phyloP scores from a whole-genome alignment of 2,113 vertebrate genomes.

The Hippocampus abdominalis region DNA sequence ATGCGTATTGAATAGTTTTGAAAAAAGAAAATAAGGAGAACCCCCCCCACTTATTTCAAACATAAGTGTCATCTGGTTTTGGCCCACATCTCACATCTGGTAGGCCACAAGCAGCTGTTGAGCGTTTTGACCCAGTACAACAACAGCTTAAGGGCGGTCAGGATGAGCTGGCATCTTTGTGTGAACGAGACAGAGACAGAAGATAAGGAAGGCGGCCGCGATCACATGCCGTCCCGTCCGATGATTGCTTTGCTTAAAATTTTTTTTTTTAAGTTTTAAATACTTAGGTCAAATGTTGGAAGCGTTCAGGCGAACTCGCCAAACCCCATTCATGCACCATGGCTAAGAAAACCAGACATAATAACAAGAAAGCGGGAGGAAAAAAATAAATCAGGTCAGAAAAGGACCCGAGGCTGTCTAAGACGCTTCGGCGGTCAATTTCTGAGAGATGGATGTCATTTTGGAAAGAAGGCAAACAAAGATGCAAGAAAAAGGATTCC shows the following conservation, averaged over 20 bases:
- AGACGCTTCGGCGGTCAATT: constrained; percentile 16
- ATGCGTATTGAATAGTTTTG: too few relatives aligned
- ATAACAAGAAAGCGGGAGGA: constrained; percentile 14
- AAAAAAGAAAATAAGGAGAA: too few relatives aligned
- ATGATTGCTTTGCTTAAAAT: constrained; percentile 55
- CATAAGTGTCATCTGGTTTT: constrained; percentile 17
- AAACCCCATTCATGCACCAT: constrained; percentile 16
- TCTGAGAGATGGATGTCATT: constrained; percentile 37
- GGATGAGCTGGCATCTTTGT: constrained; percentile 42
- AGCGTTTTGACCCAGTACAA: constrained; percentile 44
- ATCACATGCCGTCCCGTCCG: constrained; percentile 50
- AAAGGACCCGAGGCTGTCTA: constrained; percentile 16
- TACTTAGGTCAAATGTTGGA: constrained; percentile 64
- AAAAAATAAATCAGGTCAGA: neutral
- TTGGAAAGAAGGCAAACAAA: constrained; percentile 30
- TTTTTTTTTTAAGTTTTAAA: too few relatives aligned
- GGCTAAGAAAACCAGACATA: constrained; percentile 40
- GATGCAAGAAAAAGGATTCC: constrained; percentile 2
- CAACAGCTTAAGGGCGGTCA: constrained; percentile 48
- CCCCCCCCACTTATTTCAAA: too few relatives aligned
- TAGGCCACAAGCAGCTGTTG: constrained; percentile 51
- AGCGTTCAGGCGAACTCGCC: constrained; percentile 25
- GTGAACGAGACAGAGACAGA: constrained; percentile 18
- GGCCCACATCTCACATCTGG: constrained; percentile 53
- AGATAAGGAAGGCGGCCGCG: constrained; percentile 23